phyloP scores from a whole-genome alignment of 2,113 vertebrate species.

The Hemibagrus wyckioides region DNA sequence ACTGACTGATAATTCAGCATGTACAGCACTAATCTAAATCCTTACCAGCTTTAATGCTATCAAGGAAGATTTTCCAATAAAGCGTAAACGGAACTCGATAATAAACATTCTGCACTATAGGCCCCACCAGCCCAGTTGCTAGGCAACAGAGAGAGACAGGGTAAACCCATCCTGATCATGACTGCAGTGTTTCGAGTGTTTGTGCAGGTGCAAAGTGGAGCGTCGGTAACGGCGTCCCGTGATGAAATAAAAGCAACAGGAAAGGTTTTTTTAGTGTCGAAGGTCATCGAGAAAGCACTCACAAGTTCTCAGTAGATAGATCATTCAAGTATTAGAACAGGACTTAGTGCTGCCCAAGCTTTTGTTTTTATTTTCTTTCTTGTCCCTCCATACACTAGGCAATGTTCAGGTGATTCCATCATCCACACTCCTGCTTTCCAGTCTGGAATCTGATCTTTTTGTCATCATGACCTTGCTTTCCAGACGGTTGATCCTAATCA shows the following conservation, averaged over 20 bases:
- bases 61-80: not conserved
- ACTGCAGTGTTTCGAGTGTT: constrained; percentile 36
- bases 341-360: not conserved
- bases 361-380: not conserved
- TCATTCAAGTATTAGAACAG: not conserved
- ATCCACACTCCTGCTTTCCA: not conserved
- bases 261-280: not conserved
- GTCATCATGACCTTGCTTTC: not conserved
- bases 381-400: not conserved
- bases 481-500: not conserved
- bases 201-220: not conserved
- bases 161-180: constrained; percentile 58
- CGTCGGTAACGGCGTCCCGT: not conserved
- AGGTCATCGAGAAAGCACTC: not conserved
- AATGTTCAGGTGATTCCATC: not conserved
- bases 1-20: not conserved
- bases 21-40: not conserved
- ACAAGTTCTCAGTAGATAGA: not conserved
- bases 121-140: constrained; percentile 66
- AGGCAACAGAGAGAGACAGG: constrained; percentile 69
- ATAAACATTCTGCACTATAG: constrained; percentile 53
- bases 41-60: not conserved
- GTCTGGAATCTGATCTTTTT: not conserved
- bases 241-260: constrained; percentile 4
- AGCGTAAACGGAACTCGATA: not conserved